Percentiles rank a stretch among this genome's conserved stretches.
Conservation (phyloP, 2,888 invertebrate genomes). For the Eremobia ochroleuca region DNA sequence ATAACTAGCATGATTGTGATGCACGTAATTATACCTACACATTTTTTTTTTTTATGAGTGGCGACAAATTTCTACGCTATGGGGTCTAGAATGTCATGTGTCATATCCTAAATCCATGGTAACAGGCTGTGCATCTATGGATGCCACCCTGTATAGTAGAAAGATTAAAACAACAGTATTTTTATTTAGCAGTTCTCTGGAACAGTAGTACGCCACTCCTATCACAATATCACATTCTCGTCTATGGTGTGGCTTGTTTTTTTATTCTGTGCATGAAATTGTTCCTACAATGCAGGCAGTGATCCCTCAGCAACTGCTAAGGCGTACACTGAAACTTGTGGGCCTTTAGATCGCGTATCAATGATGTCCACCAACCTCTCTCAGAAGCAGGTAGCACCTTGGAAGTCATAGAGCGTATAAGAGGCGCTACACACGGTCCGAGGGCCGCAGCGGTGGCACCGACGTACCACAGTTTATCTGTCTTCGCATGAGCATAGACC, state of each 20-base stretch:
- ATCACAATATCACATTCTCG: neutral
- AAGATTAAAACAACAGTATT: neutral
- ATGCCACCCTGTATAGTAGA: neutral
- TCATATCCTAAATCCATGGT: too few relatives aligned
- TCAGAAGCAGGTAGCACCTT: constrained; percentile 94
- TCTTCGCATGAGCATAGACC: constrained; percentile 92
- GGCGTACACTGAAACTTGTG: neutral
- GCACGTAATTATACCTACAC: neutral
- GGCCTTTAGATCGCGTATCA: neutral
- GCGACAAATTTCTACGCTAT: too few relatives aligned
- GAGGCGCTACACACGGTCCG: constrained; percentile 95
- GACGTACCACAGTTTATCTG: constrained; percentile 91
- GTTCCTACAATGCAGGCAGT: neutral
- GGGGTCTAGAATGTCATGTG: too few relatives aligned
- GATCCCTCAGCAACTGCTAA: neutral
- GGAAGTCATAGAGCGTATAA: constrained; percentile 95
- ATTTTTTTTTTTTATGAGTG: too few relatives aligned
- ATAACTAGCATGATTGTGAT: neutral
- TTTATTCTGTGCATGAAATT: constrained; percentile 3
- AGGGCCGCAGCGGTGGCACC: constrained; percentile 94
- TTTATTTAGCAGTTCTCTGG: neutral
- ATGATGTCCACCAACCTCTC: constrained; percentile 88
- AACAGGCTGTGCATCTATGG: too few relatives aligned
- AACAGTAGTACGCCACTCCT: neutral
- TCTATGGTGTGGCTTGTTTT: neutral